Conservation (phyloP, 2,113 vertebrate species). For the Heterocephalus glaber region DNA sequence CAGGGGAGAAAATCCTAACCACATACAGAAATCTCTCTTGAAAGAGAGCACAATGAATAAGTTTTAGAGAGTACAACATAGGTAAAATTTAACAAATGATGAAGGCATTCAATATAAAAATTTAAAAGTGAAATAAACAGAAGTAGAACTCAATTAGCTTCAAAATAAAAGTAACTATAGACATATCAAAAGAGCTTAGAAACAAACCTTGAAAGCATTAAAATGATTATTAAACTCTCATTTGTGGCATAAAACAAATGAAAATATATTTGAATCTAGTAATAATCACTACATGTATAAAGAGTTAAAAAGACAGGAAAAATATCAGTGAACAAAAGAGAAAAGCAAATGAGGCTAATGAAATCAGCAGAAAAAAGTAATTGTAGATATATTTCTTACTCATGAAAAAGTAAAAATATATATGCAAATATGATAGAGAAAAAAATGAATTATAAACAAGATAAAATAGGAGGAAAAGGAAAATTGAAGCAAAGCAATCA, state of each 20-base stretch:
- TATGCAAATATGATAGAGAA: neutral
- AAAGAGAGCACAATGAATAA: neutral
- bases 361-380: neutral
- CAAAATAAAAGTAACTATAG: neutral
- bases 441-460: neutral
- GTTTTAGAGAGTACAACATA: neutral
- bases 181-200: neutral
- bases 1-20: neutral
- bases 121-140: neutral
- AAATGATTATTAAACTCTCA: neutral
- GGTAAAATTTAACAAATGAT: neutral
- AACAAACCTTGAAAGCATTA: neutral
- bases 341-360: neutral
- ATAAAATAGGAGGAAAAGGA: neutral
- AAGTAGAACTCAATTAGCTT: neutral
- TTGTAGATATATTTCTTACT: neutral
- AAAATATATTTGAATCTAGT: neutral
- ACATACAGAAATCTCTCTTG: neutral
- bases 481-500: neutral
- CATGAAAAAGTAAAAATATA: neutral
- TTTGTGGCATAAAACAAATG: neutral
- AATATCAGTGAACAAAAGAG: neutral
- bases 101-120: neutral
- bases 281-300: neutral
- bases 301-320: neutral